These are phyloP conservation scores for Euclidia mi DNA, from an alignment of 2,888 invertebrate species.

Conservation along the genomic window DNA sequence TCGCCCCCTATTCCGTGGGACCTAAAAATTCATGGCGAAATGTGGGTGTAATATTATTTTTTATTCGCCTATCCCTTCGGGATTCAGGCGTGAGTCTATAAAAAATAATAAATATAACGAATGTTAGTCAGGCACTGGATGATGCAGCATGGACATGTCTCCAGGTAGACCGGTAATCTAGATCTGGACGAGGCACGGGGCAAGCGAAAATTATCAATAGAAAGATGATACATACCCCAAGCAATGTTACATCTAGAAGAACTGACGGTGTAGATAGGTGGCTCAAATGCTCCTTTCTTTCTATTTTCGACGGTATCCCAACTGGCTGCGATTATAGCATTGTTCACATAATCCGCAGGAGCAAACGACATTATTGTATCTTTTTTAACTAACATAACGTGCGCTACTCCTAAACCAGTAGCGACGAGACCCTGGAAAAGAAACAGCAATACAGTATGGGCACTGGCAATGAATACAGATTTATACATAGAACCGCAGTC, in stretches of 20 bases:
- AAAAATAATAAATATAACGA: too few relatives aligned
- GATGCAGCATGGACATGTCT: too few relatives aligned
- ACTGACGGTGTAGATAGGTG: conserved; percentile 9
- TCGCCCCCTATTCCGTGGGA: too few relatives aligned
- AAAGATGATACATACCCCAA: not conserved
- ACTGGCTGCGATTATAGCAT: conserved; percentile 14
- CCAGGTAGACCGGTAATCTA: too few relatives aligned
- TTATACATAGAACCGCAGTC: too few relatives aligned
- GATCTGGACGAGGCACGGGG: conserved; percentile 87
- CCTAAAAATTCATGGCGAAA: too few relatives aligned
- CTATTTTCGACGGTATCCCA: conserved; percentile 15
- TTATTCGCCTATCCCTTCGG: too few relatives aligned
- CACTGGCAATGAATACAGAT: too few relatives aligned
- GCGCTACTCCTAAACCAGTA: not conserved
- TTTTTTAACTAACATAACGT: not conserved
- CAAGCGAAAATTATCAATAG: too few relatives aligned
- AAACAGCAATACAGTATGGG: not conserved
- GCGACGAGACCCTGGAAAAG: conserved; percentile 6
- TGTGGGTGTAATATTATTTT: too few relatives aligned
- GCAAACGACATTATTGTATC: not conserved
- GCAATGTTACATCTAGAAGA: not conserved
- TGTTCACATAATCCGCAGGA: conserved; percentile 12
- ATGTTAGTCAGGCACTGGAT: too few relatives aligned
- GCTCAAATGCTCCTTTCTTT: not conserved
- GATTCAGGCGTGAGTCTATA: too few relatives aligned